Base-by-base conservation (phyloP, 2,888 invertebrate genomes). In the Xestia xanthographa region DNA sequence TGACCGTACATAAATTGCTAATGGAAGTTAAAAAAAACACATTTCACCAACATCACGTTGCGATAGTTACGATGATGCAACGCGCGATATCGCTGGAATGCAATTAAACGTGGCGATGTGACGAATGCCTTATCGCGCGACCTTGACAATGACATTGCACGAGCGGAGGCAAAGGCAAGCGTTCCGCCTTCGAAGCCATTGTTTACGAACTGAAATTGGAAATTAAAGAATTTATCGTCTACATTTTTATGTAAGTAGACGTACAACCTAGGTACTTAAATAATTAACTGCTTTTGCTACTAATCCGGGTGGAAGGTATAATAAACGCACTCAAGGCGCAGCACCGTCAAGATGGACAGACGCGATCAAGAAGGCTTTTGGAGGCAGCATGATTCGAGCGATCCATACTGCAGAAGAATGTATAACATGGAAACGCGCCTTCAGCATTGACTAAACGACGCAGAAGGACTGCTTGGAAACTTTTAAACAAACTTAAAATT, bases 101-200 rank as follows among this genome's bases (percentile, higher is more conserved):
- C 94, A 94, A 95, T 94, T 93, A 94, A 93, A 94, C 92, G 92
- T 92, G 92, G 91, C 89, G 88, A 91, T 94, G 93, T 93, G 95
- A 93, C 95, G 93, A 93, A 94, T 90, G 86, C 91, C 91, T 93
- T 95, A 95, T 95, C 95, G 93, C 87, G 80, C 87, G 92, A 91
- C 96, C 96, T 96, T 96, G 95, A 93, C 96, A 95, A 82, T 95
- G 96, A 94, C 95, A 93, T 93, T 94, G 93, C 90, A 85, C 88
- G 89, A 87, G 88, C 83, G 41, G 69, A 58, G 82, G 84, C 71
- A 86, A 79, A 75, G 74, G 72, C 73, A 69, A 77, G 56, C 79
- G 83, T 75, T 74, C 74, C 82, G 79, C 83, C 87, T 84, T 78
- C 77, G 72, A 72, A 75, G 79, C 81, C 73, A 82, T 85, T 85